Base-by-base conservation (phyloP, 2,113 vertebrate species). In the Psammodynastes pulverulentus region DNA sequence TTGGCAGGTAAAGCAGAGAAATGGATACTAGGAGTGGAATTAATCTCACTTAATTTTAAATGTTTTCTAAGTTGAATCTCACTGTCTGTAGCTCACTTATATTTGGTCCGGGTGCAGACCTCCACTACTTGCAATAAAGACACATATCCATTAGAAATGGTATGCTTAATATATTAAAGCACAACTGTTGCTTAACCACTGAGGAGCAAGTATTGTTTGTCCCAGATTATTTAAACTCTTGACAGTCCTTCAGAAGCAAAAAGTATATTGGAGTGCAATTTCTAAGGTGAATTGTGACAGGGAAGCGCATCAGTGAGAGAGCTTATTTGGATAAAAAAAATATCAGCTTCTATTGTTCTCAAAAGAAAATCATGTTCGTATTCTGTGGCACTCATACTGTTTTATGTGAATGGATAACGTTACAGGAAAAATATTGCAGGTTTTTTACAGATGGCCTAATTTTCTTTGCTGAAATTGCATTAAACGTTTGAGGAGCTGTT, bases 381-480 rank as follows among this genome's bases (percentile, higher is more conserved):
- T 19, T 58, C 24, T 45, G 24, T 34, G 88, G 51, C 89, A 58
- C 90, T 91, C 84, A 89, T 90, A 94, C 89, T 91, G 84, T 72
- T 0, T 87, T 39, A 0, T 0, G 29, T 24, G 91, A 43, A 93
- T 26, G 84, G 15, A 39, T 87, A 93, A 49, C 52, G 72, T 92
- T 94, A 62, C 90, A 90, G 72, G 94, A 94, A 93, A 89, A 0
- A 0, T 90, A 45, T 29, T 94, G 88, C 15, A 53, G 92, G 79
- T 92, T 95, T 79, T 67, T 93, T 86, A 90, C 86, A 67, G 90
- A 67, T 92, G 56, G 93, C 90, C 93, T 90, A 93, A 86, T 93
- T 95, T 96, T 95, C 93, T 94, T 92, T 93, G 91, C 94, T 91
- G 72, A 95, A 95, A 90, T 90, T 93, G 58, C 0, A 0, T 93